Conservation (phyloP, 1,140 invertebrate genomes). For the Diorhabda elongata region DNA sequence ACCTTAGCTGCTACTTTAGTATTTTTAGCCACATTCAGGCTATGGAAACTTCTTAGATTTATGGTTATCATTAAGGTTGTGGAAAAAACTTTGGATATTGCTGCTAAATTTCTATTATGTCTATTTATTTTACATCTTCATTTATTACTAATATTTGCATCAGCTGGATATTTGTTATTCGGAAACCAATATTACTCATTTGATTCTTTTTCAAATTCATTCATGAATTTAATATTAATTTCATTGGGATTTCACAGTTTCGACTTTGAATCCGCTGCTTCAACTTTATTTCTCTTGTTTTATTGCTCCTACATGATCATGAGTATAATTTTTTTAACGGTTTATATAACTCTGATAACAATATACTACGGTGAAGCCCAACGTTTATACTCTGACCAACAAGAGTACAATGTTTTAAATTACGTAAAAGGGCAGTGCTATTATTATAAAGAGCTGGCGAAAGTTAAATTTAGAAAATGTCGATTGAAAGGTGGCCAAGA, state of each 20-base stretch:
- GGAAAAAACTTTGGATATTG: conserved; percentile 29
- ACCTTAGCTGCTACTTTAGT: conserved; percentile 27
- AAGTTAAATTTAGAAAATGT: conserved; percentile 9
- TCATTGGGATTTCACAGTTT: conserved; percentile 20
- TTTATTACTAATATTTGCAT: conserved; percentile 23
- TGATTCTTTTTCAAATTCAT: conserved; percentile 13
- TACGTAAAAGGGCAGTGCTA: conserved; percentile 24
- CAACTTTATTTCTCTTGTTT: conserved; percentile 21
- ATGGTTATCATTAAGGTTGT: conserved; percentile 29
- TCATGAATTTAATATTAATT: conserved; percentile 23
- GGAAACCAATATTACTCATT: conserved; percentile 25
- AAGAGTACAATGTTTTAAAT: conserved; percentile 15
- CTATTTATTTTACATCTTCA: conserved; percentile 26
- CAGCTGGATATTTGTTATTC: conserved; percentile 24
- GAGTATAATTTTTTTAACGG: conserved; percentile 24
- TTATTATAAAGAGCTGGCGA: conserved; percentile 22
- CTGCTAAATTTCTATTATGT: conserved; percentile 13
- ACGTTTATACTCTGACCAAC: conserved; percentile 20
- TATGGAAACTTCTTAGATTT: conserved; percentile 36
- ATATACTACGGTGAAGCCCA: conserved; percentile 27
- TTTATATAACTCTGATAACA: conserved; percentile 31
- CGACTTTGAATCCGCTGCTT: conserved; percentile 14
- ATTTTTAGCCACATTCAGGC: conserved; percentile 30
- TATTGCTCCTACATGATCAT: conserved; percentile 27
- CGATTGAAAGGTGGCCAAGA: conserved; percentile 9